A percentile compares a stretch with the other conserved stretches of the same genome.
These are phyloP conservation scores for Pedionomus torquatus DNA, from an alignment of 2,113 vertebrate species.

Conservation along the genomic window DNA sequence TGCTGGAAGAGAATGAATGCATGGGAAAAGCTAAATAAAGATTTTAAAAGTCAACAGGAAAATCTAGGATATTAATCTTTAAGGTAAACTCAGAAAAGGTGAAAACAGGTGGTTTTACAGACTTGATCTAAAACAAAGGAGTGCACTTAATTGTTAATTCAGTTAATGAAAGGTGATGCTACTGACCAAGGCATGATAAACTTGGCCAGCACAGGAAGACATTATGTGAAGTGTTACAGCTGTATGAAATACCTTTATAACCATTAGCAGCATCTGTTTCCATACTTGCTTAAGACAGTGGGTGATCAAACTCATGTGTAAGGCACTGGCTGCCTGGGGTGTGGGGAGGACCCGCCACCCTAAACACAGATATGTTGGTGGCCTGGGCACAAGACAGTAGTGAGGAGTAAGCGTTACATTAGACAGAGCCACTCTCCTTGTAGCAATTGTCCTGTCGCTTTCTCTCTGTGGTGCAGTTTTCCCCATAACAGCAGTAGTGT, in stretches of 20 bases:
- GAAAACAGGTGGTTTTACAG: not conserved
- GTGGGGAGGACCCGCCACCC: not conserved
- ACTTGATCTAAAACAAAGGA: not conserved
- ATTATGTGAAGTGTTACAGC: not conserved
- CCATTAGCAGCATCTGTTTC: not conserved
- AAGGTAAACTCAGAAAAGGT: not conserved
- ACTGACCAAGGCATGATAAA: not conserved
- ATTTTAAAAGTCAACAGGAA: not conserved
- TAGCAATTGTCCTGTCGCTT: rapidly evolving
- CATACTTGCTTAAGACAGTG: not conserved
- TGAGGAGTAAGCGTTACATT: not conserved
- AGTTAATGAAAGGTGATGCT: not conserved
- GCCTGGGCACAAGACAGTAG: not conserved
- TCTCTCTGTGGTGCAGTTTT: not conserved
- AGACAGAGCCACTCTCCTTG: not conserved
- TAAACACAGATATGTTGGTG: rapidly evolving
- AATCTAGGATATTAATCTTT: not conserved
- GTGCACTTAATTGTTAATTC: not conserved
- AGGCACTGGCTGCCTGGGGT: not conserved
- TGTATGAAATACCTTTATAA: not conserved
- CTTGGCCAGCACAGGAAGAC: not conserved
- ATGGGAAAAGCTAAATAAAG: not conserved
- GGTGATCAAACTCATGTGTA: not conserved
- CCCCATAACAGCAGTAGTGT: not conserved
- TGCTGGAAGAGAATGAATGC: not conserved